Evolutionary conservation across 2,888 invertebrate genomes (phyloP), one percentile per base, ranked within the genome.

Genomic region (Chymomyza amoena): DNA sequence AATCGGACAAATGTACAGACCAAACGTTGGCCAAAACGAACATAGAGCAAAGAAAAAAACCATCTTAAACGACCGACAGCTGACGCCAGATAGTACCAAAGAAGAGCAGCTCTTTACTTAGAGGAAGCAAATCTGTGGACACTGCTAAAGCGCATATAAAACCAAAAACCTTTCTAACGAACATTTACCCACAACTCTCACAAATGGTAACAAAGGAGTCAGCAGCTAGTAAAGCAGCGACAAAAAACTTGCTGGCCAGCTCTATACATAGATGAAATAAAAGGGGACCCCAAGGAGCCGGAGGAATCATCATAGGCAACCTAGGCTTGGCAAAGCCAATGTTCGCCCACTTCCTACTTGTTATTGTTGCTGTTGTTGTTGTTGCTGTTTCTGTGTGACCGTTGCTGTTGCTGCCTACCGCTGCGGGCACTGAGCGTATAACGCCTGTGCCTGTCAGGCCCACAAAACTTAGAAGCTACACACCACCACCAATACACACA

Each of bases 191-290:
- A 6, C 20, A 54, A 5, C 85, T 83, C 81, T 84, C 80, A 78
- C 80, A 80, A 87, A 87, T 87, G 85, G 84, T 85, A 85, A 87
- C 87, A 87, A 85, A 87, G 87, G 87, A 87, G 85, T 79, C 78
- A 72, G 13, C 16, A 66, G 60, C 25, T 45, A 39, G 28, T 51
- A 54, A 4, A 54, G 15, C 18, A 54, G 15, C 18, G 25, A 57
- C 18, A 57, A 57, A 32, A 57, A 57, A 57, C 57, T 57, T 20
- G 57, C 57, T 18, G 54, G 20, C 54, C 28, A 65, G 28, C 59
- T 59, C 15, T 54, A 62, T 57, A 56, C 20, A 36, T n/a, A 36
- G 36, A 36, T 36, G 16, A 13, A 15, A 32, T 36, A 61, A 54
- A 20, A 61, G 61, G 62, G 63, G 62, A 68, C 65, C 73, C 62